Evolutionary conservation across 2,888 invertebrate species (phyloP), one percentile per base, ranked within the genome.

Genomic region (Geophilus truncorum): DNA sequence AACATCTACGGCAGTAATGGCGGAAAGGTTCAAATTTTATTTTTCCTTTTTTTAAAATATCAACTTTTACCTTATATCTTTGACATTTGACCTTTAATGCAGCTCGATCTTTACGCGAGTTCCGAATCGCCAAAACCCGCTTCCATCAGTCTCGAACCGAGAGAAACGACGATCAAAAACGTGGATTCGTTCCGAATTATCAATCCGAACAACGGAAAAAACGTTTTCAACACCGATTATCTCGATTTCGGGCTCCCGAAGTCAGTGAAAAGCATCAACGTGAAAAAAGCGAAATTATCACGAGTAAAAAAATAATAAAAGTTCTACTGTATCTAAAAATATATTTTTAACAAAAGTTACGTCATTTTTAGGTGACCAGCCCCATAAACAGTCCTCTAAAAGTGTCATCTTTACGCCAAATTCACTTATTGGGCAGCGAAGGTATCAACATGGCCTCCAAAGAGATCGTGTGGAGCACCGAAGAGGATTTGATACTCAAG

Each of bases 341-440:
- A n/a, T n/a, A n/a, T n/a, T n/a, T n/a, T n/a, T n/a, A 18, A 32
- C 10, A 18, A 32, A n/a, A 32, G 0, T 30, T 30, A 57, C n/a
- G n/a, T 79, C 1, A 10, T n/a, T 79, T 79, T 57, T 40, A 84
- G 83, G 82, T 95, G 77, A 90, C 92, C 0, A 92, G 95, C 79
- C 92, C 94, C 0, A 90, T 93, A 0, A 91, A 92, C 84, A 89
- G 91, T 18, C 91, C 92, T 81, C 86, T 95, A 9, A 87, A 87
- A 0, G 86, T 95, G 23, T 90, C 91, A n/a, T 91, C 93, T 0
- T 92, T 93, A n/a, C 87, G 89, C 0, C 90, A 90, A 10, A 90
- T 93, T 5, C 90, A 90, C 82, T 88, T 95, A 1, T 90, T 92
- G 81, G 95, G 95, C 0, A 93, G 93, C 0, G 95, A 95, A 87